Evolutionary conservation across 2,888 invertebrate genomes (phyloP).

Genomic region (Carabus problematicus): DNA sequence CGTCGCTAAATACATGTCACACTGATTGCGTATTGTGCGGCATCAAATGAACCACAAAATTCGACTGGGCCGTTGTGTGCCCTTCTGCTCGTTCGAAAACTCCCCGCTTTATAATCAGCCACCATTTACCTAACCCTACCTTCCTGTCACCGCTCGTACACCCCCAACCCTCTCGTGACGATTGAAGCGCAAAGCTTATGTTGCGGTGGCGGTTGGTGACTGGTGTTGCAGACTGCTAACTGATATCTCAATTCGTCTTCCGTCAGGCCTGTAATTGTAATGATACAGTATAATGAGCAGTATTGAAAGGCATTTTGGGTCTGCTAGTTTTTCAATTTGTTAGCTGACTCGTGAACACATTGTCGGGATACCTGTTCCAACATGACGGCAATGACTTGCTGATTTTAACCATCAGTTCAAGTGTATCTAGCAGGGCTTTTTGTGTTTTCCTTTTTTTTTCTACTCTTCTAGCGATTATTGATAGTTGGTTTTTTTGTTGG

Average conservation of each 20-base stretch:
- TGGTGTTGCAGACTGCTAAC: conserved; percentile 43
- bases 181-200: neutral
- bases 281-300: conserved; percentile 50
- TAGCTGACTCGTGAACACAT: conserved; percentile 6
- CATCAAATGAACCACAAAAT: conserved; percentile 52
- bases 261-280: conserved; percentile 51
- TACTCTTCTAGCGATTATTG: neutral
- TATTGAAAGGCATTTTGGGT: conserved; percentile 47
- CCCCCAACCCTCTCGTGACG: neutral
- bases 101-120: conserved; percentile 51
- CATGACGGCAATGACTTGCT: conserved; percentile 29
- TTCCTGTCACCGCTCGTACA: conserved; percentile 18
- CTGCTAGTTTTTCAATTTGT: conserved; percentile 33
- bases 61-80: conserved; percentile 41
- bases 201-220: neutral
- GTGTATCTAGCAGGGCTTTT: neutral
- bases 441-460: conserved; percentile 5
- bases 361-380: conserved; percentile 1
- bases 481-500: neutral
- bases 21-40: conserved; percentile 52
- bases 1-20: conserved; percentile 36
- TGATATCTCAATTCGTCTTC: conserved; percentile 51
- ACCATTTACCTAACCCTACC: conserved; percentile 48
- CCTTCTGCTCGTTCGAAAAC: conserved; percentile 32
- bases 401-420: conserved; percentile 14